Evolutionary conservation across 2,888 invertebrate genomes (phyloP).

Genomic region (Mimachlamys varia): DNA sequence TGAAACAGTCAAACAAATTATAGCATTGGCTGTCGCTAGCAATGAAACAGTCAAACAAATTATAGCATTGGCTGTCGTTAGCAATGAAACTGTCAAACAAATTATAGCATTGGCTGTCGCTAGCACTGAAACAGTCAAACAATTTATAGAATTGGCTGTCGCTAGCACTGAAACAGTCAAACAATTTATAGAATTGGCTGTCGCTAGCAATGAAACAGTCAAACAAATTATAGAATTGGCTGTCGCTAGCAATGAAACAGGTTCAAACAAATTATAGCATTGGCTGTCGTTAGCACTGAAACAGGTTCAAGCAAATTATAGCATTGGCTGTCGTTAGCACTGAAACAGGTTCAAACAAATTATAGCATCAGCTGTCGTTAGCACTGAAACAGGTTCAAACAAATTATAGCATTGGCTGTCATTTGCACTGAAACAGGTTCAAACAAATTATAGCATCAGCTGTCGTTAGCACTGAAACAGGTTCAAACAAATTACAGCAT

Average conservation of each 20-base stretch:
- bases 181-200: constrained; percentile 45
- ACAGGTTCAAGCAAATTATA: not conserved
- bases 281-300: constrained; percentile 52
- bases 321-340: constrained; percentile 53
- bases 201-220: constrained; percentile 46
- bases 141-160: constrained; percentile 47
- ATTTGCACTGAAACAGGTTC: constrained; percentile 45
- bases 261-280: constrained; percentile 38
- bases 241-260: constrained; percentile 48
- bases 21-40: constrained; percentile 52
- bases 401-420: constrained; percentile 47
- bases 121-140: constrained; percentile 42
- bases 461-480: constrained; percentile 49
- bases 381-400: constrained; percentile 40
- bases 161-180: constrained; percentile 46
- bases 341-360: constrained; percentile 22
- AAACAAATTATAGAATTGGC: constrained; percentile 44
- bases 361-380: constrained; percentile 51
- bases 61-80: constrained; percentile 52
- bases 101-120: constrained; percentile 50
- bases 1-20: constrained; percentile 13
- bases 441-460: constrained; percentile 44
- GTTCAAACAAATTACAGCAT: constrained; percentile 34
- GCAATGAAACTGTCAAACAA: constrained; percentile 38
- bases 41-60: constrained; percentile 37